Percentiles rank a stretch among this genome's conserved stretches.
phyloP scores from a whole-genome alignment of 2,797 vertebrate species.

The Gephyroberyx darwinii region DNA sequence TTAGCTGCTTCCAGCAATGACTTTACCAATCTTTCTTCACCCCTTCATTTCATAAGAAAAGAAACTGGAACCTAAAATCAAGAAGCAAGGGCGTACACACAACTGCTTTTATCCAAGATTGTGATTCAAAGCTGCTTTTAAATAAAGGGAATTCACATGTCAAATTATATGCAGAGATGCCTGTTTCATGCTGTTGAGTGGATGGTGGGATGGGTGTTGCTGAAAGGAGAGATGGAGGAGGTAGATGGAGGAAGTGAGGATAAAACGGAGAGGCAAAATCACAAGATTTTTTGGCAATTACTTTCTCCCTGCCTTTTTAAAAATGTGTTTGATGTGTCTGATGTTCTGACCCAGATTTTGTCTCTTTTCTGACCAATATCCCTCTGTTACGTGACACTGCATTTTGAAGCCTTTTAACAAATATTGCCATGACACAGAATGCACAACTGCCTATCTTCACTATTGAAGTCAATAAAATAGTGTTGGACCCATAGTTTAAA shows the following conservation, averaged over 20 bases:
- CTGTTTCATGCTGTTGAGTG: not conserved
- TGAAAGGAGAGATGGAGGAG: not conserved
- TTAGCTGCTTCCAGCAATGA: constrained; percentile 26
- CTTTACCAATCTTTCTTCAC: constrained; percentile 5
- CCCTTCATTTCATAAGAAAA: constrained; percentile 23
- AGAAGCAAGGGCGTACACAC: constrained; percentile 6
- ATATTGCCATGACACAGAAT: not conserved
- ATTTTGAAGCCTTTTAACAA: too few species aligned
- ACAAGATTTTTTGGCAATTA: not conserved
- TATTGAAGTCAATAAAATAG: too few species aligned
- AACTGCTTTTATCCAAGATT: constrained; percentile 2
- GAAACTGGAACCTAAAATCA: constrained; percentile 13
- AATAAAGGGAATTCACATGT: constrained; percentile 18
- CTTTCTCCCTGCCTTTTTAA: not conserved
- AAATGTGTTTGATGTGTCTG: not conserved
- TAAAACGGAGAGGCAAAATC: not conserved
- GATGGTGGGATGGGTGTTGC: not conserved
- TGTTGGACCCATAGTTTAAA: too few species aligned
- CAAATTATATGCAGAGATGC: constrained; percentile 4
- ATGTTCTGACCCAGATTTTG: not conserved
- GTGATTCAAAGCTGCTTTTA: constrained; percentile 2
- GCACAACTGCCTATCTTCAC: not conserved
- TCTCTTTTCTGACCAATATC: not conserved
- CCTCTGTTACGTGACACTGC: too few species aligned
- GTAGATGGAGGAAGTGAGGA: not conserved